Base-by-base conservation (phyloP, 1,140 invertebrate species). In the Papilio xuthus region DNA sequence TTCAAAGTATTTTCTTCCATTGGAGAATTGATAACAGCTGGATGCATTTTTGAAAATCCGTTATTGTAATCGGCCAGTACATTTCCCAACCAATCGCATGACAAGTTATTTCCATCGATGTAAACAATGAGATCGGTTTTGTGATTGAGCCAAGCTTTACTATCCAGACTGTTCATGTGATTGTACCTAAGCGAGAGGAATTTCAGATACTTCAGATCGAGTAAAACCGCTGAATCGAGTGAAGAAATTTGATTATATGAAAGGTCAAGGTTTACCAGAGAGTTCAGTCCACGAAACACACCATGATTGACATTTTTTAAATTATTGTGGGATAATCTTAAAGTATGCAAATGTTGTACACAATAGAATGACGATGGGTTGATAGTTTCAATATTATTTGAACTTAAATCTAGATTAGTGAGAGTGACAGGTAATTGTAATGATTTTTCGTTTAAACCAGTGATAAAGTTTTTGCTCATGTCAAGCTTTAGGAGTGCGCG, bases 41-140 rank as follows among this genome's bases (percentile, higher is more conserved):
- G 92, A 73, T 82, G 81, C 86, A 93, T 89, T 77, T 84, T 90
- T 0, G 90, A 89, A 78, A 85, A 91, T 0, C 89, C 89, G 81
- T 88, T 92, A 60, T 89, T 87, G 72, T 81, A 90, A 80, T 92
- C 86, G 1, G 28, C 84, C 9, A 93, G 70, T 13, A 86, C 88
- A 9, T 76, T 85, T 6, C 82, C 85, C 12, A 93, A 77, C 91
- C 91, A 93, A 15, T 88, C 82, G 76, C 92, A 93, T 69, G 87
- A 84, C 53, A 91, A 85, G 56, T 82, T 84, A 71, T 92, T 93
- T 7, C 82, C 88, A 37, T 93, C 92, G 12, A 93, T 73, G 81
- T 87, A 89, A 18, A 92, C 83, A n/a, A 60, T 85, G 37, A 93
- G 80, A 71, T 87, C 81, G 47, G 76, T 69, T 50, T 88, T 87